Base-by-base conservation (phyloP, 2,888 invertebrate genomes). In the Philereme transversata region DNA sequence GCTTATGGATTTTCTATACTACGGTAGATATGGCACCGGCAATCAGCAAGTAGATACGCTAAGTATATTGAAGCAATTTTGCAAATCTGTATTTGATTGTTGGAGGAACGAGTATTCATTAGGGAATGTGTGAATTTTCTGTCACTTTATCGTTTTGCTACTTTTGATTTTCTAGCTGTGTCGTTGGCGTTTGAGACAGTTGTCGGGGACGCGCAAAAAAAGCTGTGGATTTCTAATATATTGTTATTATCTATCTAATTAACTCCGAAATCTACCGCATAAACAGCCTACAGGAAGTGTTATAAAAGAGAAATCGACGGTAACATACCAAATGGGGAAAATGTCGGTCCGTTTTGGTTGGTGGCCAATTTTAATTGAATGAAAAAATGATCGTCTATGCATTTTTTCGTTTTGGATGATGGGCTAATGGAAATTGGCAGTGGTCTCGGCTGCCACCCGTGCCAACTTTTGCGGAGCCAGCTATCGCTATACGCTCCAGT, bases 371-470 rank as follows among this genome's bases (percentile, higher is more conserved):
- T 91, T 90, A 92, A 91, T 92, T 91, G 91, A 92, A 91, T 90
- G 84, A 90, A 92, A 92, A 92, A 91, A 88, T 89, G 87, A 88
- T 90, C 87, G 89, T 88, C 89, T 88, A 87, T 90, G 88, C 90
- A 85, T 87, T 90, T 92, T 90, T 92, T 90, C 90, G 89, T 89
- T 90, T 91, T 90, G 90, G 87, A 87, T 90, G 91, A 92, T 90
- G 89, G 87, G 90, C 84, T 91, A 91, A 91, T 91, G 92, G 91
- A 91, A 91, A 92, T 91, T 92, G 92, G 92, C 91, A 92, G 83
- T 89, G 88, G 88, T 87, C 83, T 87, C 88, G 83, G 78, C 76
- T 82, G 83, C 84, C 83, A 76, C 68, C 77, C 87, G 87, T 91
- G 91, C 91, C 91, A 92, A 92, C 86, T 92, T 90, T 90, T 88